These are phyloP conservation scores for Chromoteleia sp. DNA, from an alignment of 2,888 invertebrate genomes.

Conservation along the genomic window DNA sequence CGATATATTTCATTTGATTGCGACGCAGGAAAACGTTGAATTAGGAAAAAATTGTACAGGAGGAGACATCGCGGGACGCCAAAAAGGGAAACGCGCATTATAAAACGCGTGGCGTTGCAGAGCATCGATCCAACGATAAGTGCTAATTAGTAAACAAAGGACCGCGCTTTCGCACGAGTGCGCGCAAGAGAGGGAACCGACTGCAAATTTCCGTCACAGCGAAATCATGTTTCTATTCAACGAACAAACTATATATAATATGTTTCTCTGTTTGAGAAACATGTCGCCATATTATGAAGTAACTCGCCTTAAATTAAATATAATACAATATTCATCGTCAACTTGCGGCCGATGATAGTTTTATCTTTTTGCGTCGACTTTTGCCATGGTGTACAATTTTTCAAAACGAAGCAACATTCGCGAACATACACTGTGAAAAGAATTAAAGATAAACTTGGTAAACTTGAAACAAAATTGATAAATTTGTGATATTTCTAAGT, in stretches of 20 bases:
- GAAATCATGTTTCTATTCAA: conserved; percentile 52
- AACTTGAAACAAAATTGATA: no score
- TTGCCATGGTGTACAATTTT: no score
- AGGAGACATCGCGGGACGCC: conserved; percentile 7
- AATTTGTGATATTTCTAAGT: no score
- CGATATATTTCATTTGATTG: conserved; percentile 62
- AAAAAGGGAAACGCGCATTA: conserved; percentile 44
- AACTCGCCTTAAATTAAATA: no score
- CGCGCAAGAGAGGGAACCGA: conserved; percentile 39
- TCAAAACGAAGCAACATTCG: no score
- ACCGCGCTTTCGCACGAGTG: conserved; percentile 42
- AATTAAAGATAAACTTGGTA: no score
- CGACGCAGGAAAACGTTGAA: conserved; percentile 36
- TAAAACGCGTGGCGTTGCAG: conserved; percentile 38
- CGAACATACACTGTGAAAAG: no score
- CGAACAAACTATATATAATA: conserved; percentile 1
- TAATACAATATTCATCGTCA: background rate
- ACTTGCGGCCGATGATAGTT: background rate
- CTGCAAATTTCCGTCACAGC: conserved; percentile 49
- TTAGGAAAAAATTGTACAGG: conserved; percentile 33
- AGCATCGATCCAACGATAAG: conserved; percentile 64
- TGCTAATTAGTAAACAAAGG: conserved; percentile 67
- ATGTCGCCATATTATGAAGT: conserved; percentile 9
- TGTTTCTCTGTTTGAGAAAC: conserved; percentile 37
- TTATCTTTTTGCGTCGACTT: no score